Evolutionary conservation across 2,113 vertebrate species (phyloP).

Genomic region (Daboia siamensis): DNA sequence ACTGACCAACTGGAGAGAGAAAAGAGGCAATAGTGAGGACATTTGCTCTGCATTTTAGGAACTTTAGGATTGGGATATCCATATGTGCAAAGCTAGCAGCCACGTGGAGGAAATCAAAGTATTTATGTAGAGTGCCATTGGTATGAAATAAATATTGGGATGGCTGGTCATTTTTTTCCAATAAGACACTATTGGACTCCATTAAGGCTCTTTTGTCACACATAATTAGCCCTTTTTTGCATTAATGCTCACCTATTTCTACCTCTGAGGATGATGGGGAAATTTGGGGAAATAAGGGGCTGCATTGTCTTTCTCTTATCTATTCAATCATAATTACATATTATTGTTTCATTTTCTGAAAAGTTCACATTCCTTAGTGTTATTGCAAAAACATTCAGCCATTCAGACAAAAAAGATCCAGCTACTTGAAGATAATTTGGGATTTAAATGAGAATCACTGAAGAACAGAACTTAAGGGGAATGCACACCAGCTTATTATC

Average conservation of each 20-base stretch:
- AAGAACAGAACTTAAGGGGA: neutral
- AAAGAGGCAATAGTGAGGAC: neutral
- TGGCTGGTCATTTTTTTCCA: neutral
- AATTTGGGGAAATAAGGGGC: neutral
- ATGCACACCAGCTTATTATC: neutral
- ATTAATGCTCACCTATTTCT: neutral
- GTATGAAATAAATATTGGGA: neutral
- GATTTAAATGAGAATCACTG: neutral
- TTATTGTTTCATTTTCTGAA: neutral
- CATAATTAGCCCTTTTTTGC: neutral
- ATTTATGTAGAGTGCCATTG: neutral
- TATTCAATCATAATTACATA: neutral
- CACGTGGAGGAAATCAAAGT: neutral
- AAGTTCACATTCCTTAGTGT: neutral
- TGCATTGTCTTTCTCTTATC: neutral
- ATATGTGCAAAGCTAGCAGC: neutral
- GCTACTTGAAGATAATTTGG: neutral
- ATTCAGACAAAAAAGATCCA: neutral
- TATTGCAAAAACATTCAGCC: neutral
- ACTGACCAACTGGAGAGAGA: neutral
- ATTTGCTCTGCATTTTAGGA: neutral
- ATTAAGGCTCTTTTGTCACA: neutral
- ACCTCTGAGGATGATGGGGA: neutral
- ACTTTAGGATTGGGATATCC: neutral
- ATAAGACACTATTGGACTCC: neutral